Evolutionary conservation across 2,797 vertebrate species (phyloP).

Genomic region (Amblyraja radiata): DNA sequence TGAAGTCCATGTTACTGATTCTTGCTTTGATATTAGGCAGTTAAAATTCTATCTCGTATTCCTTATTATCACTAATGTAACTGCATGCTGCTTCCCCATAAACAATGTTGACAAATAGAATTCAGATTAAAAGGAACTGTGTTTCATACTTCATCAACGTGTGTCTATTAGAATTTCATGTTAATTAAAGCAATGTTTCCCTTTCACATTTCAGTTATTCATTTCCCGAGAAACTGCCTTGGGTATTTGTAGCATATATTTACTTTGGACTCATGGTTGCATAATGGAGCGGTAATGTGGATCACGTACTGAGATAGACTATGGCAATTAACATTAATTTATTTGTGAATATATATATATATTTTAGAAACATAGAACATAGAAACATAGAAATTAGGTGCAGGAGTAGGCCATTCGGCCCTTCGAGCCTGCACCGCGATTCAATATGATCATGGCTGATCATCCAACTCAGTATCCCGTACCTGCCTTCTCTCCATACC

Average conservation of each 20-base stretch:
- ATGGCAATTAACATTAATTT: not conserved
- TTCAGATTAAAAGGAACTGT: not conserved
- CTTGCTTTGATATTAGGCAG: not conserved
- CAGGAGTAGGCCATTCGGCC: too few species aligned
- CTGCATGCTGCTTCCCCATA: not conserved
- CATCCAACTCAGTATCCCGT: too few species aligned
- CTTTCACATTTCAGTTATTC: not conserved
- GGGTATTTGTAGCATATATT: not conserved
- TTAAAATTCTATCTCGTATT: not conserved
- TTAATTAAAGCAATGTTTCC: conserved; percentile 6
- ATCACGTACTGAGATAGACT: not conserved
- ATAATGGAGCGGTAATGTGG: not conserved
- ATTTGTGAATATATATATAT: not conserved
- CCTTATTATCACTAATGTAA: not conserved
- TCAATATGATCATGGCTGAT: too few species aligned
- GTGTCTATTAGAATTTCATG: not conserved
- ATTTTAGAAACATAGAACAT: too few species aligned
- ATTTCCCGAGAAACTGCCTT: not conserved
- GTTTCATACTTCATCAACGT: not conserved
- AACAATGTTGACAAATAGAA: not conserved
- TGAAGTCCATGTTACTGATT: not conserved
- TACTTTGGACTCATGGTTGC: too few species aligned
- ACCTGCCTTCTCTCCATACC: too few species aligned
- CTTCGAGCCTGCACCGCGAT: too few species aligned
- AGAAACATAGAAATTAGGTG: too few species aligned